These are phyloP conservation scores for Corticium candelabrum DNA, from an alignment of 37 sponge, comb jelly and placozoan genomes.

Conservation along the genomic window DNA sequence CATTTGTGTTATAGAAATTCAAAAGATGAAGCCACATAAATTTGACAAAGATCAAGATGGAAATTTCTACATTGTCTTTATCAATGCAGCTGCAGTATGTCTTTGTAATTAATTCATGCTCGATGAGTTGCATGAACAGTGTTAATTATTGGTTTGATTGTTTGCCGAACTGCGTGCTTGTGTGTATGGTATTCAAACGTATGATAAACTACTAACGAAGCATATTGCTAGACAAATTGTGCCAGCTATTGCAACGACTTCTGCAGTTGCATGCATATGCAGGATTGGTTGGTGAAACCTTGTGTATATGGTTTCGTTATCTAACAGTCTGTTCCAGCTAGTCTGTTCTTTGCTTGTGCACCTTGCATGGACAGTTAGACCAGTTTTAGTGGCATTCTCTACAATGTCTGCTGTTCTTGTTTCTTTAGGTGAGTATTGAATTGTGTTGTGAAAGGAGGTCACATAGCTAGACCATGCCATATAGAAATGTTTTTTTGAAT, in stretches of 20 bases:
- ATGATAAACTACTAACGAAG: conserved; percentile 82
- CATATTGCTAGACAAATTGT: conserved; percentile 94
- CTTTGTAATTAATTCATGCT: neutral
- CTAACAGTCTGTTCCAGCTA: too few relatives aligned
- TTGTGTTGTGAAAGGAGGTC: conserved; percentile 54
- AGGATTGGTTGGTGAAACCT: conserved; percentile 76
- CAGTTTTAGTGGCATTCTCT: neutral
- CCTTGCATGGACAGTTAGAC: too few relatives aligned
- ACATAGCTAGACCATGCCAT: conserved; percentile 55
- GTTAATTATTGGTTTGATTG: neutral
- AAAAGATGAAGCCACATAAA: conserved; percentile 38
- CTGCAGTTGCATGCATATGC: conserved; percentile 91
- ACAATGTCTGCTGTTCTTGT: neutral
- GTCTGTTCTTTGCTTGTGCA: too few relatives aligned
- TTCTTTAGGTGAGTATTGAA: conserved; percentile 68
- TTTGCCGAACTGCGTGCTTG: conserved; percentile 72
- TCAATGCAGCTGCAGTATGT: conserved; percentile 83
- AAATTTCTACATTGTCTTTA: conserved; percentile 97
- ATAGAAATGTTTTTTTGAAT: conserved; percentile 77
- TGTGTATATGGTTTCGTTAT: neutral
- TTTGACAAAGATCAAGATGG: conserved; percentile 95
- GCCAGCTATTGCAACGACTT: conserved; percentile 98
- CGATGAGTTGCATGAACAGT: neutral
- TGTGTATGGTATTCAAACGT: conserved; percentile 79
- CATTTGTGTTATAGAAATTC: conserved; percentile 7